phyloP scores from a whole-genome alignment of 1,140 invertebrate species.

The Drosophila erecta region DNA sequence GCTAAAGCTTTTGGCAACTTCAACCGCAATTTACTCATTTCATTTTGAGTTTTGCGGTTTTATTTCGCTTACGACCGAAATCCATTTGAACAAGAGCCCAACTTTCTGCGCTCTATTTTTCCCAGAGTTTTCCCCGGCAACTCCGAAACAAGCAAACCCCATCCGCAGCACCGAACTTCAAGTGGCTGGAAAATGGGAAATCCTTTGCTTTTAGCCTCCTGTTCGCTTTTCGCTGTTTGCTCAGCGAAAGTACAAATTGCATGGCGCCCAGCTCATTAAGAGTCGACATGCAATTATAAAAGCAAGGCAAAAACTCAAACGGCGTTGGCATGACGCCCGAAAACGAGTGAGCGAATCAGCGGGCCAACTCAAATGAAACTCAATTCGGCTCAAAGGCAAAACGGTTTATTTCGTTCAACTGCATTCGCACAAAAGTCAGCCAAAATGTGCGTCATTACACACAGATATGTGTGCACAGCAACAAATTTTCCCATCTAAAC shows the following conservation, averaged over 20 bases:
- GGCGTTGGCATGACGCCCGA: conserved; percentile 64
- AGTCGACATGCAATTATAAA: conserved; percentile 77
- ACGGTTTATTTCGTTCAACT: conserved; percentile 79
- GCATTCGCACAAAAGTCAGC: conserved; percentile 64
- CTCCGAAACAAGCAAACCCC: conserved; percentile 30
- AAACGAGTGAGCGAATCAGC: conserved; percentile 28
- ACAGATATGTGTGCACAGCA: conserved; percentile 30
- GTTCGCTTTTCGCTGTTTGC: conserved; percentile 37
- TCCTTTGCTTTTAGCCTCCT: conserved; percentile 40
- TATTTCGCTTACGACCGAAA: conserved; percentile 74
- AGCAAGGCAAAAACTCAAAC: conserved; percentile 63
- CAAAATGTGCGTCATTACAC: conserved; percentile 75
- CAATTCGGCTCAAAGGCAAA: conserved; percentile 64
- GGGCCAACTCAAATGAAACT: conserved; percentile 53
- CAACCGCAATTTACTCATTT: conserved; percentile 83
- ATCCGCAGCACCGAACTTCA: conserved; percentile 51
- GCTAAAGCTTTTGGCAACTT: conserved; percentile 53
- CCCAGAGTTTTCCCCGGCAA: conserved; percentile 27
- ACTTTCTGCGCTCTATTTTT: conserved; percentile 61
- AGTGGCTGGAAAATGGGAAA: conserved; percentile 73
- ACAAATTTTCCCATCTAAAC: not conserved
- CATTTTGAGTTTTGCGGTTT: conserved; percentile 78
- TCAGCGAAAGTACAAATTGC: conserved; percentile 63
- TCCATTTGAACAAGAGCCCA: conserved; percentile 68
- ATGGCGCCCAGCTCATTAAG: conserved; percentile 77